phyloP scores from a whole-genome alignment of 2,888 invertebrate genomes.

The Hoplodrina blanda region DNA sequence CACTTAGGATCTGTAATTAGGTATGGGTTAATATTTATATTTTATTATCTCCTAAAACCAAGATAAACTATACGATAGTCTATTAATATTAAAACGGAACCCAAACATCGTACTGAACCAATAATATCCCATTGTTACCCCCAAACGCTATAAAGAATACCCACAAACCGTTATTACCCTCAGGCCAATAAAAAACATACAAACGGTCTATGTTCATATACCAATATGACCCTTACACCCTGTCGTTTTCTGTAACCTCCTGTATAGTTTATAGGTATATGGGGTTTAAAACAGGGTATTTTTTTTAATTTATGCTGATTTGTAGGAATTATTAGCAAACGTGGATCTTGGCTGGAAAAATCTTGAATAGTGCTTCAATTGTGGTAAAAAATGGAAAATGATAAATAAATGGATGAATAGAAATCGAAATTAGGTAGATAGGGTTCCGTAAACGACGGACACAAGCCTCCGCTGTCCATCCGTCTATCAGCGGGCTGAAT shows the following conservation, averaged over 20 bases:
- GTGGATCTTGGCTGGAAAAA: too few relatives aligned
- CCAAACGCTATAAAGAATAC: slow-evolving; percentile 25
- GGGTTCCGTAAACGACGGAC: too few relatives aligned
- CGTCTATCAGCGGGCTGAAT: too few relatives aligned
- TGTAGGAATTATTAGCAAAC: background rate
- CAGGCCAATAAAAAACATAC: slow-evolving; percentile 30
- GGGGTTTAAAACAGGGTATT: background rate
- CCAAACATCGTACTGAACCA: slow-evolving; percentile 7
- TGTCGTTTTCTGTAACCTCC: background rate
- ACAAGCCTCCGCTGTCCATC: too few relatives aligned
- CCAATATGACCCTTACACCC: slow-evolving; percentile 5
- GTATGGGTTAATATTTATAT: slow-evolving; percentile 1
- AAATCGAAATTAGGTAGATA: too few relatives aligned
- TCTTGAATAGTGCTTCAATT: too few relatives aligned
- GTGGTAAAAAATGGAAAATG: too few relatives aligned
- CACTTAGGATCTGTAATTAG: background rate
- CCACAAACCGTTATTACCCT: slow-evolving; percentile 9
- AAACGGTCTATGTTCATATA: slow-evolving; percentile 14
- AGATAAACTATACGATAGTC: background rate
- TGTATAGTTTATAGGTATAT: background rate
- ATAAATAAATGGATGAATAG: too few relatives aligned
- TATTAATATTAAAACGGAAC: slow-evolving; percentile 1
- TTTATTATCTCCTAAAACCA: background rate
- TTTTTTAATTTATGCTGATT: background rate
- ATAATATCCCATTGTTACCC: slow-evolving; percentile 27